phyloP scores from a whole-genome alignment of 2,797 vertebrate species.

The Liparis tanakae region DNA sequence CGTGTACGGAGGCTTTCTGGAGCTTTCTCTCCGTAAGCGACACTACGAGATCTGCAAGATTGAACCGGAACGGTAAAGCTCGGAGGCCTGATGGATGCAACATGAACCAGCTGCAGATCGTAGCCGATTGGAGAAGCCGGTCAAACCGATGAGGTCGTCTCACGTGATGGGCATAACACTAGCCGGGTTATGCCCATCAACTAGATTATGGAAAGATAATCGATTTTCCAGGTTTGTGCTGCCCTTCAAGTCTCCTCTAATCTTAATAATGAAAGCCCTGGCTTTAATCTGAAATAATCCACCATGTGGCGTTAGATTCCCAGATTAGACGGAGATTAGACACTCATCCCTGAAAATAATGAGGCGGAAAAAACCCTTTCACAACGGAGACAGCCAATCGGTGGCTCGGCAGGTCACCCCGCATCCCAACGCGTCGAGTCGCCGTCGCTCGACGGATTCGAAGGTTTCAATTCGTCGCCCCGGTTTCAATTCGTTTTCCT shows the following conservation, averaged over 20 bases:
- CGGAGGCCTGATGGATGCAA: background rate
- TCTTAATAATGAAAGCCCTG: constrained; percentile 53
- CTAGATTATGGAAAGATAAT: constrained; percentile 1
- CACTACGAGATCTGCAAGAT: rapidly evolving
- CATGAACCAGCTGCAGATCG: background rate
- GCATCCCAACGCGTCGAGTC: constrained; percentile 8
- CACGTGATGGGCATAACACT: constrained; percentile 11
- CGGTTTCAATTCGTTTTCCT: no score
- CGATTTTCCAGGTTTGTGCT: background rate
- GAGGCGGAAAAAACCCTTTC: constrained; percentile 7
- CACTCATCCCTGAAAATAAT: constrained; percentile 41
- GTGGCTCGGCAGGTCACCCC: constrained; percentile 22
- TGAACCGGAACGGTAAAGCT: background rate
- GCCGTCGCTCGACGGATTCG: background rate
- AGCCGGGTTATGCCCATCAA: constrained; percentile 16
- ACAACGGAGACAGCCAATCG: constrained; percentile 15
- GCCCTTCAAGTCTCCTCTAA: constrained; percentile 54
- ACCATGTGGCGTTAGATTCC: constrained; percentile 8
- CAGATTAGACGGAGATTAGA: constrained; percentile 76
- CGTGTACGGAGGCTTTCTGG: no score
- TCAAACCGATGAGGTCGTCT: constrained; percentile 7
- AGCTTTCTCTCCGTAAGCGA: background rate
- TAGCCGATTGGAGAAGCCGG: background rate
- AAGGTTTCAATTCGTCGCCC: constrained; percentile 1
- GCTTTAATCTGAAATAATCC: constrained; percentile 75